Evolutionary conservation across 1,140 invertebrate genomes (phyloP).

Genomic region (Eueides isabella): DNA sequence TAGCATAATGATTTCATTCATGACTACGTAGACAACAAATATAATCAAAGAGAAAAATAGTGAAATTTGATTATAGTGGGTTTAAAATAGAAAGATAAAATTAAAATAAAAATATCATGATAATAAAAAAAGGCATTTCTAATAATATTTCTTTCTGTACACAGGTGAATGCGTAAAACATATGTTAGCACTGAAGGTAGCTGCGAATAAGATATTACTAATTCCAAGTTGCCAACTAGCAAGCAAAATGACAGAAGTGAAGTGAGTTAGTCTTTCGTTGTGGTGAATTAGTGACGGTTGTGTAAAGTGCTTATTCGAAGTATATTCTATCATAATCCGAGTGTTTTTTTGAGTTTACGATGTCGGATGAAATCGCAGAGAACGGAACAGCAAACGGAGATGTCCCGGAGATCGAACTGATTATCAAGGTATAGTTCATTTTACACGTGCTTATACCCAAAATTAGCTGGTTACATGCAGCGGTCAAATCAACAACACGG

Average conservation of each 20-base stretch:
- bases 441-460: constrained; percentile 56
- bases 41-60: no score
- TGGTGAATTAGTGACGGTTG: constrained; percentile 63
- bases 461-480: constrained; percentile 52
- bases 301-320: constrained; percentile 59
- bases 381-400: constrained; percentile 87
- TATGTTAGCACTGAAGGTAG: constrained; percentile 21
- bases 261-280: constrained; percentile 60
- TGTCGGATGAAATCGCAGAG: constrained; percentile 82
- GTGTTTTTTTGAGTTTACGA: constrained; percentile 71
- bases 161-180: no score
- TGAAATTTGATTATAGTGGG: no score
- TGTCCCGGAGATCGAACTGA: constrained; percentile 90
- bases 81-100: no score
- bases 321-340: constrained; percentile 56
- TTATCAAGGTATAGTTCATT: constrained; percentile 86
- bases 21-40: no score
- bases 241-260: constrained; percentile 46
- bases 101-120: no score
- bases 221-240: constrained; percentile 22
- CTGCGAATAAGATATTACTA: constrained; percentile 5
- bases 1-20: no score
- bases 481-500: constrained; percentile 51
- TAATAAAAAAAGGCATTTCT: no score
- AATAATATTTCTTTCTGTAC: no score